phyloP scores from a whole-genome alignment of 2,888 invertebrate species.

The Mycalesis mineus region DNA sequence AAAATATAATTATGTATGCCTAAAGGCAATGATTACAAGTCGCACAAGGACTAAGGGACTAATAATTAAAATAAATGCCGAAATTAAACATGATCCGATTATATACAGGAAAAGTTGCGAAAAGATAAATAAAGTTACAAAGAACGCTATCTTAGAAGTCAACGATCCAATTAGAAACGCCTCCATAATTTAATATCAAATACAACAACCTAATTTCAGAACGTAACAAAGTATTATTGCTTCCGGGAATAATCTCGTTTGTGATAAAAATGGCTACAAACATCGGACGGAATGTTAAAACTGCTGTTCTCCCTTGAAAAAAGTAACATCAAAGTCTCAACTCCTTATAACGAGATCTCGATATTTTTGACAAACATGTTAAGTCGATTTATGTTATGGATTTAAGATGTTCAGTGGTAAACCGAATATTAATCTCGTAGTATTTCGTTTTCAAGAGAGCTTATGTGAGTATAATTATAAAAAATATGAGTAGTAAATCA shows the following conservation, averaged over 20 bases:
- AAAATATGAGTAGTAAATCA: too few species aligned
- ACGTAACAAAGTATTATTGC: conserved; percentile 59
- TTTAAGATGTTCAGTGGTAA: background rate
- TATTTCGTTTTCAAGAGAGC: too few species aligned
- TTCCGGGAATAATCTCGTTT: conserved; percentile 66
- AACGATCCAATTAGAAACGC: conserved; percentile 44
- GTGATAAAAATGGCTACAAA: conserved; percentile 60
- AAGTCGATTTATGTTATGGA: conserved; percentile 25
- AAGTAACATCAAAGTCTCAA: conserved; percentile 53
- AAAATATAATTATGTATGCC: too few species aligned
- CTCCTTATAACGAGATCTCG: conserved; percentile 45
- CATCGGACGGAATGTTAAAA: conserved; percentile 59
- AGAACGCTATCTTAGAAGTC: background rate
- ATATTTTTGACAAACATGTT: conserved; percentile 41
- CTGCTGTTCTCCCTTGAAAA: conserved; percentile 49
- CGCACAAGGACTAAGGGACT: too few species aligned
- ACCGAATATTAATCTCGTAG: background rate
- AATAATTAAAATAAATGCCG: too few species aligned
- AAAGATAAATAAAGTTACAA: background rate
- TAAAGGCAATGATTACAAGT: too few species aligned
- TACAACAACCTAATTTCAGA: conserved; percentile 57
- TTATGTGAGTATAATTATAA: too few species aligned
- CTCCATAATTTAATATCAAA: conserved; percentile 45
- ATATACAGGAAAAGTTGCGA: too few species aligned
- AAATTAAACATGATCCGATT: too few species aligned